Evolutionary conservation across 2,113 vertebrate species (phyloP), one percentile per base, ranked within the genome.

Genomic region (Hippocampus comes): DNA sequence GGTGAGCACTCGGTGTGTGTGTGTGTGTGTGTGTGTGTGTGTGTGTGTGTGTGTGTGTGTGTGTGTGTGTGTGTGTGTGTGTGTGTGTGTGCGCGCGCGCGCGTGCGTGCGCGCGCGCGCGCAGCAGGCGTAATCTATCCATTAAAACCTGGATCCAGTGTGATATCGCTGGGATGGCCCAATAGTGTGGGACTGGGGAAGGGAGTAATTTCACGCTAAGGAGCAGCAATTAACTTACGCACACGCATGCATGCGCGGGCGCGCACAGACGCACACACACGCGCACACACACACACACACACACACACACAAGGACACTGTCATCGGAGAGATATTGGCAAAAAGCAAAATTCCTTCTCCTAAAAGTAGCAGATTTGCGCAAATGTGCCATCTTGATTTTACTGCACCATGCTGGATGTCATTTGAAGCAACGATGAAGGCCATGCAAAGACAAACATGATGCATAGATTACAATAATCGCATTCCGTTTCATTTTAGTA

Each of bases 1-100:
- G 97, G 97, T 99, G 77, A 94, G 94, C 79, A 46, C 10, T 11
- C 20, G 48, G 64, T 9, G 5, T 55, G 49, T 34, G 21, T 63
- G 55, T 60, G 23, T 55, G 38, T 43, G 43, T 69, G 63, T 34
- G 1, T 66, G 68, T 43, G 56, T 64, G 75, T 27, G 65, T 34
- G 30, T 34, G 30, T 5, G 30, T 34, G 30, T 5, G 30, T 34
- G 30, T 5, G 30, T 34, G 30, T 5, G 30, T 34, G 30, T 34
- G 30, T 34, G 30, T 5, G 30, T 34, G 30, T 34, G 4, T 34
- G 30, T 34, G 30, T 34, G 66, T 6, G 7, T 48, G 49, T 27
- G 21, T 57, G 55, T 60, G 23, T 53, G 38, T 43, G 43, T 68
- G 27, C 2, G 27, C 2, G 27, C 2, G 27, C 2, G 27, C 2